Base-by-base conservation (phyloP, 2,113 vertebrate genomes). In the Sebastes fasciatus region DNA sequence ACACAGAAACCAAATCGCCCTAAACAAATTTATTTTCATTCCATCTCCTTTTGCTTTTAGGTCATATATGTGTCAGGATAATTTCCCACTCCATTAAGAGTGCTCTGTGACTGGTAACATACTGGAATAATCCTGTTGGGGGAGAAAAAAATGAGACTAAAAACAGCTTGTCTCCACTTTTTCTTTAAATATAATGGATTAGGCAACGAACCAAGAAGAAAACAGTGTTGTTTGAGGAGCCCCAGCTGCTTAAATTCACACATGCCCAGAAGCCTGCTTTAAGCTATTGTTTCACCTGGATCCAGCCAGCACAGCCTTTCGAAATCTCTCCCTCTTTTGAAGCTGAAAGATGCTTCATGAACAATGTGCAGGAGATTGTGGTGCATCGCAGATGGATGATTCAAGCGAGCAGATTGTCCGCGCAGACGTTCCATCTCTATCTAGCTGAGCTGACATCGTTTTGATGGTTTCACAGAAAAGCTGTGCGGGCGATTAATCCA, bases 221-320 rank as follows among this genome's bases (percentile, higher is more conserved):
- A 54, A 66, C 74, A 49, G 63, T 79, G 77, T 77, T 81, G 74
- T 94, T 86, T 90, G 83, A 91, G 79, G 69, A 90, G 91, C 57
- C 93, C 71, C 93, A 94, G 93, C 93, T 93, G 93, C 82, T 88
- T 87, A 83, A 87, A 91, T 79, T 86, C 89, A 89, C 80, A 86
- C 77, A 68, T 84, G 83, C 84, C 83, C 68, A 88, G 87, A 74
- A 90, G 89, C 74, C 63, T 74, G 82, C 85, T 88, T 79, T 72
- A 76, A 91, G 89, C 86, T 80, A 74, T 92, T 91, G 89, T 95
- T 91, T 94, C 91, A 95, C 94, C 91, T 94, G 89, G 72, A 90
- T 89, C 79, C 60, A 74, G 79, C 21, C 57, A 54, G 73, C 61
- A 34, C 58, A 77, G 70, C 72, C 74, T 82, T 74, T 51, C 14